Evolutionary conservation across 2,888 invertebrate species (phyloP).

Genomic region (Coecobrya sp.): DNA sequence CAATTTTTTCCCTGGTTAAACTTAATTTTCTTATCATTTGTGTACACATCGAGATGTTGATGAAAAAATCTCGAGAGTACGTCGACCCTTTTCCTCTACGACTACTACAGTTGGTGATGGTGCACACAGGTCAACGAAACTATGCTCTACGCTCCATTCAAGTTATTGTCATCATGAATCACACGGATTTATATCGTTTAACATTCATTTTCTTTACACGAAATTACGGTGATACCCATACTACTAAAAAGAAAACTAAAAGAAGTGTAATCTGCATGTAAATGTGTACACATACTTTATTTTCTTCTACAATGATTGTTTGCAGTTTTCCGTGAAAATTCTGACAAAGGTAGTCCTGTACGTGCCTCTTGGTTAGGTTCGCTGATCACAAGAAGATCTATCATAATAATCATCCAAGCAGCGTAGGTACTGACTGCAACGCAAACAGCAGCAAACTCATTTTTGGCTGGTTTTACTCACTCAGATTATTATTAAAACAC

Average conservation of each 20-base stretch:
- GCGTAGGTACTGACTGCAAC: not conserved
- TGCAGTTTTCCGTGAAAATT: conserved; percentile 74
- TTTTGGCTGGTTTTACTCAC: conserved; percentile 9
- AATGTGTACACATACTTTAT: conserved; percentile 41
- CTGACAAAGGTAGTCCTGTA: not conserved
- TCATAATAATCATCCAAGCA: conserved; percentile 16
- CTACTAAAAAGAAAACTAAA: not conserved
- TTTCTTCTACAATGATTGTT: conserved; percentile 72
- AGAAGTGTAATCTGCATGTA: conserved; percentile 73
- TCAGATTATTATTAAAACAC: conserved; percentile 33
- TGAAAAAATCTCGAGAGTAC: conserved; percentile 59
- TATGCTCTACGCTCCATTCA: conserved; percentile 75
- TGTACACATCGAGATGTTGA: conserved; percentile 10
- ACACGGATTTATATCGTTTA: conserved; percentile 42
- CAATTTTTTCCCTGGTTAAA: conserved; percentile 12
- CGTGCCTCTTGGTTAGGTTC: conserved; percentile 57
- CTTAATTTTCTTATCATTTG: conserved; percentile 27
- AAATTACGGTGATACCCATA: conserved; percentile 41
- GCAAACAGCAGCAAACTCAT: not conserved
- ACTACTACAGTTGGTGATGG: conserved; percentile 11
- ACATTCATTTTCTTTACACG: not conserved
- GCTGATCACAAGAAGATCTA: conserved; percentile 54
- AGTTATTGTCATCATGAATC: conserved; percentile 81
- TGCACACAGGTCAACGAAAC: conserved; percentile 78
- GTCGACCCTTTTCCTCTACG: conserved; percentile 63